Percentiles rank a stretch among this genome's conserved stretches.
Conservation (phyloP, 2,888 invertebrate genomes). For the Lepetodrilus schrolli region DNA sequence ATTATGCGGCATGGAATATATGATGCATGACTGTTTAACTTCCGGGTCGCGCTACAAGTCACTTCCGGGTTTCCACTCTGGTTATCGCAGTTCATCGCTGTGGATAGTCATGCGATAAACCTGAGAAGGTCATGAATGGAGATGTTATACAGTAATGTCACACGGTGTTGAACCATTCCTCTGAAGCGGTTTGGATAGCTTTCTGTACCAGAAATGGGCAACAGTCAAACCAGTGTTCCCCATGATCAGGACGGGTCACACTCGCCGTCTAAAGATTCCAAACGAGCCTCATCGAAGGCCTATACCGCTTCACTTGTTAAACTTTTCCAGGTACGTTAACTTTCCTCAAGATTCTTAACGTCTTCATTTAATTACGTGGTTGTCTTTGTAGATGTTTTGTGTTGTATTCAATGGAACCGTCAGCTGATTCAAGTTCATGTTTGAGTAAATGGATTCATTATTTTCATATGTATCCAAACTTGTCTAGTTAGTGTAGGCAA, state of each 20-base stretch:
- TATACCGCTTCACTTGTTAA: slow-evolving; percentile 51
- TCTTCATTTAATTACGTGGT: too few relatives aligned
- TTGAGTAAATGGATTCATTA: too few relatives aligned
- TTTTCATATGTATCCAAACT: too few relatives aligned
- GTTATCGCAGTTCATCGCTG: neutral
- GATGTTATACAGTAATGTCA: too few relatives aligned
- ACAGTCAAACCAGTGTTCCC: neutral
- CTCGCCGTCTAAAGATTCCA: neutral
- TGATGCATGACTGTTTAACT: too few relatives aligned
- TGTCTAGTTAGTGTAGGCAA: too few relatives aligned
- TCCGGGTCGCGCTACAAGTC: too few relatives aligned
- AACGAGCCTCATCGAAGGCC: slow-evolving; percentile 40
- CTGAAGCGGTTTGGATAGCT: neutral
- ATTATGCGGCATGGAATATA: too few relatives aligned
- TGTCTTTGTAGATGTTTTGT: too few relatives aligned
- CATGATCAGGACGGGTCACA: neutral
- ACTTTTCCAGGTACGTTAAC: slow-evolving; percentile 55
- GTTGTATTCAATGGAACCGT: too few relatives aligned
- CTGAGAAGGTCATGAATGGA: slow-evolving; percentile 14
- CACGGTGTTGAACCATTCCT: neutral
- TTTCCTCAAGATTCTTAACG: neutral
- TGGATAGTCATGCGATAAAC: neutral
- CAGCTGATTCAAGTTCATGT: too few relatives aligned
- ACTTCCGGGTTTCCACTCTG: neutral
- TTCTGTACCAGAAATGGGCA: slow-evolving; percentile 11